A percentile compares a stretch with the other conserved stretches of the same genome.
These are phyloP conservation scores for Micromesistius poutassou DNA, from an alignment of 2,797 vertebrate genomes.

Conservation along the genomic window DNA sequence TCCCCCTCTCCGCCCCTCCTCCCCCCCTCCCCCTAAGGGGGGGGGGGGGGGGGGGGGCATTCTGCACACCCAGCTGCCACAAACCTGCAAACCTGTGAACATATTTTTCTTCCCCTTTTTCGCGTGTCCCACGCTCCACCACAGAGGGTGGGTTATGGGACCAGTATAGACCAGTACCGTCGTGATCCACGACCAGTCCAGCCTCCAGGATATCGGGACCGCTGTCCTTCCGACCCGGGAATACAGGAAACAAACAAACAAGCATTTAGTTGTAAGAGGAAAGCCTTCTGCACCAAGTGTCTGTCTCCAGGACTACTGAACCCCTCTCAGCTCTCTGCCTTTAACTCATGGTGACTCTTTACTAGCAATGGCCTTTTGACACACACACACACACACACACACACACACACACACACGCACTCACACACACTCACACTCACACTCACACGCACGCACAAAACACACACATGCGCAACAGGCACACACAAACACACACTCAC, in stretches of 20 bases:
- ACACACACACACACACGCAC: conserved; percentile 6
- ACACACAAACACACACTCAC: conserved; percentile 45
- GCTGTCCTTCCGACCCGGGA: conserved; percentile 24
- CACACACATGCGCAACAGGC: conserved; percentile 48
- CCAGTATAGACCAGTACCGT: conserved; percentile 29
- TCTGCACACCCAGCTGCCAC: neutral
- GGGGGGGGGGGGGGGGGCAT: no score
- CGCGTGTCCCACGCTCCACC: conserved; percentile 26
- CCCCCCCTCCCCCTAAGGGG: conserved; percentile 41
- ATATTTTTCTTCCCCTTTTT: neutral
- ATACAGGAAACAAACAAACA: conserved; percentile 13
- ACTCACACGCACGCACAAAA: conserved; percentile 19
- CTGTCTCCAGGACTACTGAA: conserved; percentile 26
- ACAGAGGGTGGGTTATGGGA: conserved; percentile 30
- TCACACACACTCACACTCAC: conserved; percentile 15
- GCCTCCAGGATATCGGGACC: conserved; percentile 22
- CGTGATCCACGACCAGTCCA: conserved; percentile 24
- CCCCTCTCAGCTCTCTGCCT: conserved; percentile 37
- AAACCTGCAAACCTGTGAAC: conserved; percentile 11
- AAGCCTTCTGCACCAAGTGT: conserved; percentile 29
- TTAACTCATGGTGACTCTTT: conserved; percentile 35
- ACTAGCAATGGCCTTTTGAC: conserved; percentile 57
- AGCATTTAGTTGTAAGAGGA: conserved; percentile 24
- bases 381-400: conserved; percentile 18
- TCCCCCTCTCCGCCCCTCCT: conserved; percentile 42